Base-by-base conservation (phyloP, 2,113 vertebrate genomes). In the Scalopus aquaticus region DNA sequence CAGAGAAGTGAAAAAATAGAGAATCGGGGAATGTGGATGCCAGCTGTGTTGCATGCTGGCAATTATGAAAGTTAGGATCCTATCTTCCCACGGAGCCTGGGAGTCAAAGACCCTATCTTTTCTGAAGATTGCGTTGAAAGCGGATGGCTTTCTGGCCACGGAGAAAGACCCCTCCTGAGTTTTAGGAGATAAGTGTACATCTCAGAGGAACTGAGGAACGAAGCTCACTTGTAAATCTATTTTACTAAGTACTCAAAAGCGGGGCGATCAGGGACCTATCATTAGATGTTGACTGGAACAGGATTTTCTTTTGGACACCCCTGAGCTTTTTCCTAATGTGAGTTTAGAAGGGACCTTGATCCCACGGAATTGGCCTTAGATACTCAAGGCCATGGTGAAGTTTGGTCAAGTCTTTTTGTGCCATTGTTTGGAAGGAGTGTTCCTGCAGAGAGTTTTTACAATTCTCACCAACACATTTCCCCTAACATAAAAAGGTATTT, bases 391-490 rank as follows among this genome's bases (percentile, higher is more conserved):
- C 86, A 1, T 24, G 69, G 64, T 92, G 60, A 80, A 74, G 44
- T 77, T 76, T 39, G 62, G 67, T 42, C 54, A 51, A 35, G 72
- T 79, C 11, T 22, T 44, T 81, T 35, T 77, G 8, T 54, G 10
- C n/a, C 44, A 35, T 39, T 10, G 13, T 58, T 73, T 70, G 51
- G 42, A 37, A 90, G 44, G 13, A 54, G 19, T 26, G 32, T 39
- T 72, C 58, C 24, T 86, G 54, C 17, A n/a, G 49, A 60, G 42
- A 72, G 30, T 69, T 76, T 72, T 85, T 44, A 30, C 44, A 74
- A 24, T 95, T 94, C 26, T 91, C 97, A 97, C 67, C 95, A 95
- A 70, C 74, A 93, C 82, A 32, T 88, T 93, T 51, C 39, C 78
- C 69, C 19, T 42, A 64, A 87, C 51, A 93, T 65, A 70, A 28